Conservation (phyloP, 2,113 vertebrate genomes). For the Cairina moschata region DNA sequence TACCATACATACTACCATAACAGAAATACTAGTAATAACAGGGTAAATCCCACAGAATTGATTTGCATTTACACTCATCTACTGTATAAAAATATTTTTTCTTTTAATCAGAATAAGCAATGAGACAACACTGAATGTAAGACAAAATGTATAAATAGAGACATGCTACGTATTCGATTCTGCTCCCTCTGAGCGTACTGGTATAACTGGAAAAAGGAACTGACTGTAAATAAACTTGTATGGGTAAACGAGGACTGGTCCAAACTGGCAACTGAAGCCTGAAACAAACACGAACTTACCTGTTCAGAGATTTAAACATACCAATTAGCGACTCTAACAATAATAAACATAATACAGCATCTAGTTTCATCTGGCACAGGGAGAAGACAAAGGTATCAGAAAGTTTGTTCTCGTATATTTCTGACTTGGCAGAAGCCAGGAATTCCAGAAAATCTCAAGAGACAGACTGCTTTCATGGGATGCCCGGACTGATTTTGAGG, state of each 20-base stretch:
- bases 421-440: constrained; percentile 22
- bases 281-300: constrained; percentile 40
- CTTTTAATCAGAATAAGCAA: not conserved
- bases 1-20: not conserved
- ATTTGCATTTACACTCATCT: not conserved
- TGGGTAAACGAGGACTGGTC: constrained; percentile 4
- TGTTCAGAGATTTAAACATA: constrained; percentile 31
- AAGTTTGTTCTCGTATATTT: constrained; percentile 23
- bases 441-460: constrained; percentile 48
- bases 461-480: constrained; percentile 30
- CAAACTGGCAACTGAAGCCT: constrained; percentile 33
- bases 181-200: not conserved
- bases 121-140: not conserved
- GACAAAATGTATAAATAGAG: not conserved
- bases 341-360: constrained; percentile 33
- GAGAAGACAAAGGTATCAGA: not conserved
- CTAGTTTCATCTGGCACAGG: constrained; percentile 21
- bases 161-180: not conserved
- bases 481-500: constrained; percentile 32
- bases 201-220: constrained; percentile 36
- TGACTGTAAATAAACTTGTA: constrained; percentile 35
- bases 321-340: not conserved
- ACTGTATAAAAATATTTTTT: not conserved
- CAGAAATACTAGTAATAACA: not conserved
- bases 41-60: not conserved